Evolutionary conservation across 2,888 invertebrate genomes (phyloP).

Genomic region (Drosophila tripunctata): DNA sequence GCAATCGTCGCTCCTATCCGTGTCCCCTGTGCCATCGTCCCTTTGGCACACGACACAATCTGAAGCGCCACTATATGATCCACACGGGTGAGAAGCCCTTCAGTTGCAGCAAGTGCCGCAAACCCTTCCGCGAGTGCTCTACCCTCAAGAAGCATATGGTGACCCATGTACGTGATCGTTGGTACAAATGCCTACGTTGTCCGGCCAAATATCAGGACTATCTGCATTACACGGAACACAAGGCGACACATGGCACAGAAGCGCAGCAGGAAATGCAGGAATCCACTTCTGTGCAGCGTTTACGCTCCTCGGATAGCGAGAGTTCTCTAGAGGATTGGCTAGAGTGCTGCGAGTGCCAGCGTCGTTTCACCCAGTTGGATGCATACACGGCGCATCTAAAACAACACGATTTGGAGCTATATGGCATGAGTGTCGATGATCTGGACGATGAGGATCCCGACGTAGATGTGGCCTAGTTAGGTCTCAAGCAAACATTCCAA

Average conservation of each 20-base stretch:
- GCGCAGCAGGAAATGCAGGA: slow-evolving; percentile 29
- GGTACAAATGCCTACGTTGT: slow-evolving; percentile 82
- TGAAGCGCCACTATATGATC: slow-evolving; percentile 84
- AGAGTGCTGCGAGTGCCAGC: slow-evolving; percentile 82
- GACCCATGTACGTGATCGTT: slow-evolving; percentile 82
- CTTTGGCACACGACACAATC: slow-evolving; percentile 83
- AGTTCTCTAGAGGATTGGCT: slow-evolving; percentile 78
- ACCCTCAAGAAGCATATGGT: slow-evolving; percentile 83
- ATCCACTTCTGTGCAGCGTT: not conserved
- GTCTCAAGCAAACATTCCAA: not conserved
- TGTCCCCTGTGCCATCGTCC: slow-evolving; percentile 83
- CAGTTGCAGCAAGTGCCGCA: slow-evolving; percentile 81
- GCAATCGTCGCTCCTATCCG: slow-evolving; percentile 76
- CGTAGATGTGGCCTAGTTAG: slow-evolving; percentile 63
- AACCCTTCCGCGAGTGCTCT: slow-evolving; percentile 83
- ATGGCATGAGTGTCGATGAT: slow-evolving; percentile 62
- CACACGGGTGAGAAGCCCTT: slow-evolving; percentile 84
- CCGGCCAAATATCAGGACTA: slow-evolving; percentile 81
- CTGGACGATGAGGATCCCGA: slow-evolving; percentile 62
- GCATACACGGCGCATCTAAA: slow-evolving; percentile 80
- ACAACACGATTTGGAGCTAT: slow-evolving; percentile 75
- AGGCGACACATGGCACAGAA: slow-evolving; percentile 60
- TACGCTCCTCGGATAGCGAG: slow-evolving; percentile 74
- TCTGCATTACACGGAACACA: slow-evolving; percentile 80
- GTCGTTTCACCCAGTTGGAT: slow-evolving; percentile 80